phyloP scores from a whole-genome alignment of 1,140 invertebrate genomes.

The Odontomachus brunneus region DNA sequence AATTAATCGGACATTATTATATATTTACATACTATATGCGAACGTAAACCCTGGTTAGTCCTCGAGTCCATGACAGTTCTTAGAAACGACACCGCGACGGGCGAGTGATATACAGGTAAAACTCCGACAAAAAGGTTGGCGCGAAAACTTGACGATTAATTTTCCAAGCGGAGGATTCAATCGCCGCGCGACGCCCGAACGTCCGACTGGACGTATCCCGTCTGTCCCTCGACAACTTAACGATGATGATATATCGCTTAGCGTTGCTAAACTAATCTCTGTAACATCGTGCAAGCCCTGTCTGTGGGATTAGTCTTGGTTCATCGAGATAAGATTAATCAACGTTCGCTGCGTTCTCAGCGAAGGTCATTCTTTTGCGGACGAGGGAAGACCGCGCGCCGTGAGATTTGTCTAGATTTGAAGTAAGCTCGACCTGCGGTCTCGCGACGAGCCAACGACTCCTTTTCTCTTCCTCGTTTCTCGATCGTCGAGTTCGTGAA shows the following conservation, averaged over 20 bases:
- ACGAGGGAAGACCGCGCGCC: neutral
- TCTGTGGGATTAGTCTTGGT: neutral
- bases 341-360: conserved; percentile 4
- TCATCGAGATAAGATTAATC: conserved; percentile 39
- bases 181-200: conserved; percentile 10
- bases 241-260: conserved; percentile 52
- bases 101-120: conserved; percentile 24
- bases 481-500: conserved; percentile 7
- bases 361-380: neutral
- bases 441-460: neutral
- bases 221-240: conserved; percentile 33
- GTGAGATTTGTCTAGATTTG: conserved; percentile 17
- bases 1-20: conserved; percentile 66
- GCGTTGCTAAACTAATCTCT: conserved; percentile 43
- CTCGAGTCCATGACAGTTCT: conserved; percentile 78
- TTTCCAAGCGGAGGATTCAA: conserved; percentile 38
- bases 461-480: neutral
- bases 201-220: conserved; percentile 3
- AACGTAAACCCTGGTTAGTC: conserved; percentile 85
- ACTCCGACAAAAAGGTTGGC: conserved; percentile 26
- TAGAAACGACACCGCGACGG: conserved; percentile 49
- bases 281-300: conserved; percentile 36
- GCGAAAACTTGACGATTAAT: conserved; percentile 37
- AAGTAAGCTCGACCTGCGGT: neutral
- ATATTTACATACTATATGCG: conserved; percentile 80